Conservation (phyloP, 2,113 vertebrate species). For the Speoplatyrhinus poulsoni region DNA sequence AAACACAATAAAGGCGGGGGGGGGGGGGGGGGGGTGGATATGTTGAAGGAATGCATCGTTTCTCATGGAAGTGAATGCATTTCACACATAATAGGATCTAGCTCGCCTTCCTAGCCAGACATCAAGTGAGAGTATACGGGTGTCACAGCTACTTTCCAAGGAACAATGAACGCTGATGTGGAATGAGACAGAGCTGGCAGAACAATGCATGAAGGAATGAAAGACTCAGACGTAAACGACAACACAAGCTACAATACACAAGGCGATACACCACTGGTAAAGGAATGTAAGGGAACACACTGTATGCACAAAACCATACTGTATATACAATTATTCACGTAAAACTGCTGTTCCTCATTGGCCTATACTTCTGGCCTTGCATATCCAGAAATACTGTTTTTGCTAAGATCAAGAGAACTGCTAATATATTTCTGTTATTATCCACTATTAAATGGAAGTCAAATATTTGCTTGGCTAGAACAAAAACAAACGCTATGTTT, state of each 20-base stretch:
- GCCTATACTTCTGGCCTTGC: no score
- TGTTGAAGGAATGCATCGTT: conserved; percentile 67
- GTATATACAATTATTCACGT: no score
- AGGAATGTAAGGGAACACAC: conserved; percentile 13
- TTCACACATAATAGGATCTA: conserved; percentile 75
- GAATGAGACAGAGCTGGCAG: conserved; percentile 57
- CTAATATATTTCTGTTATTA: no score
- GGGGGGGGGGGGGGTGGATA: conserved; percentile 33
- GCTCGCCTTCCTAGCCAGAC: conserved; percentile 58
- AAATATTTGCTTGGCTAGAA: no score
- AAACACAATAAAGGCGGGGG: not conserved
- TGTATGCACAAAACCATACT: conserved; percentile 41
- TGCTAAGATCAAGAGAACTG: no score
- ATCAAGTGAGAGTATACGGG: conserved; percentile 63
- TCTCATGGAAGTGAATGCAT: conserved; percentile 69
- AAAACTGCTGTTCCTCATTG: no score
- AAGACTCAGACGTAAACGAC: conserved; percentile 44
- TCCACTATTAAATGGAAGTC: no score
- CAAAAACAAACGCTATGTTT: no score
- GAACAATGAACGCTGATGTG: conserved; percentile 63
- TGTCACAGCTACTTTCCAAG: conserved; percentile 63
- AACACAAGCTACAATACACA: conserved; percentile 51
- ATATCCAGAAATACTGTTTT: no score
- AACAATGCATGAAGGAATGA: conserved; percentile 45
- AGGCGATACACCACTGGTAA: conserved; percentile 61